Percentiles rank a stretch among this genome's conserved stretches.
Evolutionary conservation across 2,797 vertebrate species (phyloP).

Genomic region (Ptychobarbus kaznakovi): DNA sequence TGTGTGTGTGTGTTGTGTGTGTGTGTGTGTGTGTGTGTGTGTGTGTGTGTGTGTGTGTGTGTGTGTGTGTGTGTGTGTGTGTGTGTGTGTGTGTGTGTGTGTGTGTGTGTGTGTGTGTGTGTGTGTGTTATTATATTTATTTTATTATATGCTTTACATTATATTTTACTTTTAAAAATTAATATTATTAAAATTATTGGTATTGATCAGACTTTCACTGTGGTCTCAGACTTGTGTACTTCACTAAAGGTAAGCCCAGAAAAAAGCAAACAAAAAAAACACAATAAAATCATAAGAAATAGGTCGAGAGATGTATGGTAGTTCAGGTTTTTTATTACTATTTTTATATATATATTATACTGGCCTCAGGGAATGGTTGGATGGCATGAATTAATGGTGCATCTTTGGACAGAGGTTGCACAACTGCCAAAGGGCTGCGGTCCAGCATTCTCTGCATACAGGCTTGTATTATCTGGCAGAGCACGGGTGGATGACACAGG

Average conservation of each 20-base stretch:
- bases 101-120: too few species aligned
- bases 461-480: slow-evolving; percentile 36
- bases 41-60: too few species aligned
- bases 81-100: too few species aligned
- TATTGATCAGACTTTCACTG: background rate
- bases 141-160: background rate
- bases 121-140: background rate
- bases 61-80: too few species aligned
- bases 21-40: too few species aligned
- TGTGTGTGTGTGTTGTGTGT: too few species aligned
- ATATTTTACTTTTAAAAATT: background rate
- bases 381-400: slow-evolving; percentile 49
- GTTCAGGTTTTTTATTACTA: background rate
- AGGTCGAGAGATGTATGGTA: background rate
- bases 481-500: slow-evolving; percentile 25
- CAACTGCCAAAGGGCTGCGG: slow-evolving; percentile 28
- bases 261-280: background rate
- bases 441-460: slow-evolving; percentile 26
- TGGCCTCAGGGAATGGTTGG: slow-evolving; percentile 27
- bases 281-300: background rate
- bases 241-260: background rate
- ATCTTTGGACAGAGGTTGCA: slow-evolving; percentile 40
- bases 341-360: background rate
- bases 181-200: background rate
- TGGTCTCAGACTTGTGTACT: background rate